Base-by-base conservation (phyloP, 2,888 invertebrate species). In the Nemapogon koenigi region DNA sequence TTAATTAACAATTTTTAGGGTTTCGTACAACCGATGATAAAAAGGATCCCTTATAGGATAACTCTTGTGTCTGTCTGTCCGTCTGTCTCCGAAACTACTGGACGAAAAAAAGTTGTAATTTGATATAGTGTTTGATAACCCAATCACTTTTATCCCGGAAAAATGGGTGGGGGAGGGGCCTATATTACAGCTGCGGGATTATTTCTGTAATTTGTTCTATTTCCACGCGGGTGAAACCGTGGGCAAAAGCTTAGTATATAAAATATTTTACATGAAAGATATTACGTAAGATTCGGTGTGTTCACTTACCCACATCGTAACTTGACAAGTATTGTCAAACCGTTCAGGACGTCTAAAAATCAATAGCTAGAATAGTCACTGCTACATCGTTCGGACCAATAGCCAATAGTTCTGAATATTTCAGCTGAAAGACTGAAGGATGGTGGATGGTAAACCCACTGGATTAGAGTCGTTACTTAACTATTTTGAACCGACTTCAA, bases 291-390 rank as follows among this genome's bases (percentile, higher is more conserved):
- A n/a, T n/a, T n/a, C n/a, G n/a, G n/a, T n/a, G n/a, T n/a, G 28
- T 13, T 13, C 31, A 16, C 4, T 31, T 31, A 31, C 31, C 16
- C 2, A 33, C 19, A n/a, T n/a, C n/a, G 33, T 19, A 33, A 19
- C 13, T 10, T 33, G 33, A 33, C 33, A 19, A 14, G n/a, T 2
- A 16, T 3, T 7, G 33, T 33, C 33, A 19, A 18, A 19, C 19
- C 19, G 33, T 33, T 19, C 33, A 33, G 16, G 18, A 6, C 31
- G 31, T 19, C 13, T 14, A 19, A n/a, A 33, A 33, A 33, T 33
- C 33, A 33, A 33, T 33, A 19, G 14, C 8, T n/a, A n/a, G 2
- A 33, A 33, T 33, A 33, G 33, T 19, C 33, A 4, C 2, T 30
- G n/a, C n/a, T n/a, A n/a, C n/a, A n/a, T 7, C 6, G 4, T 14